phyloP scores from a whole-genome alignment of 2,797 vertebrate genomes.

The Saxicola maurus region DNA sequence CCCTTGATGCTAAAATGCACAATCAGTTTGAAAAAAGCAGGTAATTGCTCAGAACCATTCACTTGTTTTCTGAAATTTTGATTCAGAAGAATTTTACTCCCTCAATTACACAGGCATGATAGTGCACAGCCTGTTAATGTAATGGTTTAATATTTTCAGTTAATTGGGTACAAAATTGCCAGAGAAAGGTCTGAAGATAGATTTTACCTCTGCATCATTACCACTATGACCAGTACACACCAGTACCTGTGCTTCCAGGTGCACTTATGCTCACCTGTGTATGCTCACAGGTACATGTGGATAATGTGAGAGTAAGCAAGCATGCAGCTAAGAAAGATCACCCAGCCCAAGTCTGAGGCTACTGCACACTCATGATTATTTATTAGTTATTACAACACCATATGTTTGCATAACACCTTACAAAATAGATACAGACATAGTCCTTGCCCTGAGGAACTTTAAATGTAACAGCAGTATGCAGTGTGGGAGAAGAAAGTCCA shows the following conservation, averaged over 20 bases:
- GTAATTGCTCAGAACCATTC: background rate
- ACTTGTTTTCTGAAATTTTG: background rate
- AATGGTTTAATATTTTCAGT: background rate
- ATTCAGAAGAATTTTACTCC: background rate
- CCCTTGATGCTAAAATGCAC: background rate
- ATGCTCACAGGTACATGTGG: accelerated
- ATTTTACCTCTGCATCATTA: background rate
- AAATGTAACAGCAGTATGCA: background rate
- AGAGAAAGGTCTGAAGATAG: background rate
- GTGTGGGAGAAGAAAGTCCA: conserved; percentile 14
- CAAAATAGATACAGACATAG: conserved; percentile 5
- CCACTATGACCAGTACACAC: background rate
- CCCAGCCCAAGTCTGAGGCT: background rate
- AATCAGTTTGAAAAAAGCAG: background rate
- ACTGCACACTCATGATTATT: conserved; percentile 11
- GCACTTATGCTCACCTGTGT: background rate
- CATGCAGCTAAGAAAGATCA: background rate
- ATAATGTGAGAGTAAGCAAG: background rate
- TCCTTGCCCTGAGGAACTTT: conserved; percentile 30
- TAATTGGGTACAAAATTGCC: conserved; percentile 9
- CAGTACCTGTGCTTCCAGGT: background rate
- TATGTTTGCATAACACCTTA: conserved; percentile 37
- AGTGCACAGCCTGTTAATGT: background rate
- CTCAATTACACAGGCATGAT: background rate
- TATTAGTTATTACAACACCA: conserved; percentile 13